Base-by-base conservation (phyloP, 2,888 invertebrate genomes). In the Tachina lurida region DNA sequence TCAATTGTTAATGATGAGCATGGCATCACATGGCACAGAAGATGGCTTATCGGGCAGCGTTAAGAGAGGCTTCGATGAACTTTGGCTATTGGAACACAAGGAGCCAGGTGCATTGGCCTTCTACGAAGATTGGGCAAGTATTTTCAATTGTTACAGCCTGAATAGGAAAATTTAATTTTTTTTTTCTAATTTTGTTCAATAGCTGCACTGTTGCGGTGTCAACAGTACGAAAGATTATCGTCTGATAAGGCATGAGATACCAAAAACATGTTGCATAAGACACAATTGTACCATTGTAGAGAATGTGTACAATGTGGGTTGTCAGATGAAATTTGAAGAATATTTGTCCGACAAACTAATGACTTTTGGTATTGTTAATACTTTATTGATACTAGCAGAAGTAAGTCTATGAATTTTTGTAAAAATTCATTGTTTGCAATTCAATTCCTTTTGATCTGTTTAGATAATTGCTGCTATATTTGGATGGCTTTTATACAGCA, bases 1-100 rank as follows among this genome's bases (percentile, higher is more conserved):
- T 31, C 90, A 91, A 81, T 86, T 91, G 49, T 86, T 91, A 62
- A 88, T 91, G 87, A 88, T 89, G n/a, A 89, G 91, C 87, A 91
- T 91, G 92, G 88, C 91, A 5, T 90, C 91, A 2, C 91, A 90
- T 19, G 91, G 91, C 73, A 90, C 90, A 3, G 88, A 89, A 82
- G 91, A 91, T 79, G 91, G 91, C 56, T 87, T 91, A 10, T 88
- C 91, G 63, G 91, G 90, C 60, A 91, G 91, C 84, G 89, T 91
- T 10, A 89, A 89, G 22, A 88, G 88, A 17, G 91, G 91, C 19
- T 91, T 91, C 41, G 90, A 91, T 12, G 74, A 87, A 22, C 78
- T 91, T 19, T 91, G 91, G 91, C 87, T 89, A 19, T 84, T 84
- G 9, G 91, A 91, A 52, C 76, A 88, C 12, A 89, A 89, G 63